phyloP scores from a whole-genome alignment of 2,888 invertebrate genomes.

The Eumacrocentrus americanus region DNA sequence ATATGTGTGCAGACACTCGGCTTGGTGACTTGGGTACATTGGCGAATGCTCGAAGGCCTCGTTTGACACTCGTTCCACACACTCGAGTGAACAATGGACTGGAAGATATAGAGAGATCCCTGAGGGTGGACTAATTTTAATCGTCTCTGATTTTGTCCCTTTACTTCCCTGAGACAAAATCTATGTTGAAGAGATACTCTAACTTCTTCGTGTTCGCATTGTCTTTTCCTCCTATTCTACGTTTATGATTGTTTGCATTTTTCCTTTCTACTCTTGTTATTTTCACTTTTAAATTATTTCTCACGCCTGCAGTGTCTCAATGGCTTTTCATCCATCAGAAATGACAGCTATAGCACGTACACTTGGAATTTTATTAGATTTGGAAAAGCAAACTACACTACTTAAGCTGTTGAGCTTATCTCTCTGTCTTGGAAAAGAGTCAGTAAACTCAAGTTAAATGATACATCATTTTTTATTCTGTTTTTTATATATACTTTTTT shows the following conservation, averaged over 20 bases:
- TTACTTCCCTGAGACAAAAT: neutral
- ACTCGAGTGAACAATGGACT: conserved; percentile 19
- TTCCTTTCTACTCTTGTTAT: too few relatives aligned
- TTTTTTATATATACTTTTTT: too few relatives aligned
- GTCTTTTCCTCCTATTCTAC: neutral
- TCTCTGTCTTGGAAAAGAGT: too few relatives aligned
- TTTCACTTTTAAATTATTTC: too few relatives aligned
- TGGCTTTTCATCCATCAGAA: too few relatives aligned
- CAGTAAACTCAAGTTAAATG: too few relatives aligned
- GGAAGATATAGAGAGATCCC: conserved; percentile 1
- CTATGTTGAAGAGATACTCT: neutral
- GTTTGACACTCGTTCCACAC: conserved; percentile 17
- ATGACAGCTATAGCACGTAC: too few relatives aligned
- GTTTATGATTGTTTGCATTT: neutral
- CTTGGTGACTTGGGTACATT: conserved; percentile 10
- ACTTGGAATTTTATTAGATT: too few relatives aligned
- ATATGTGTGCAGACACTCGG: neutral
- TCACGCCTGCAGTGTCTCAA: too few relatives aligned
- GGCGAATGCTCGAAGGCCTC: conserved; percentile 13
- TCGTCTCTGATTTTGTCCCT: conserved; percentile 1
- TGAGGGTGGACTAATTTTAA: conserved; percentile 20
- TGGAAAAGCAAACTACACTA: too few relatives aligned
- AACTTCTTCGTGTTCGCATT: neutral
- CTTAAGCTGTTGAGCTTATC: too few relatives aligned
- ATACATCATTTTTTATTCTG: neutral